These are phyloP conservation scores for Nymphalis polychloros DNA, from an alignment of 2,888 invertebrate genomes.

Conservation along the genomic window DNA sequence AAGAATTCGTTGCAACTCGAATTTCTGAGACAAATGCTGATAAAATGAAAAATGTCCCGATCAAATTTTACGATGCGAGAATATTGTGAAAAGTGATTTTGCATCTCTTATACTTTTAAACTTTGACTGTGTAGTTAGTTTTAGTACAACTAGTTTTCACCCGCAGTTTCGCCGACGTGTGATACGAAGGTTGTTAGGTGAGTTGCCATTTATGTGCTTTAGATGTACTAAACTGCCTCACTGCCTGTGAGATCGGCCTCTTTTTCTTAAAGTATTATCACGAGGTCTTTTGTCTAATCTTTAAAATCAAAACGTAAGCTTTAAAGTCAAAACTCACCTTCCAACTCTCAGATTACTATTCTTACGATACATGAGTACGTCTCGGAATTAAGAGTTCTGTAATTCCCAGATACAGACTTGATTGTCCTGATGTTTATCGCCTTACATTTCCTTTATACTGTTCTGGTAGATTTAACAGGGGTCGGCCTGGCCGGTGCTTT, in stretches of 20 bases:
- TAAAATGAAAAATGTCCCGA: slow-evolving; percentile 21
- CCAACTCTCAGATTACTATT: background rate
- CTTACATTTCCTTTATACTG: slow-evolving; percentile 1
- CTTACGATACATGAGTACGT: background rate
- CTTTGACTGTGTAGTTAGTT: background rate
- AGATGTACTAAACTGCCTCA: no score
- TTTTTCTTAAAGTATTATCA: background rate
- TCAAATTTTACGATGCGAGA: slow-evolving; percentile 1
- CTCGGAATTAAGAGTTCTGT: background rate
- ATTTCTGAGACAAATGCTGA: slow-evolving; percentile 17
- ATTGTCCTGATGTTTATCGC: slow-evolving; percentile 1
- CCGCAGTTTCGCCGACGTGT: no score
- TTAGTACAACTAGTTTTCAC: background rate
- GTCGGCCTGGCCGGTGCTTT: slow-evolving; percentile 1
- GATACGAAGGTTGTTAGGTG: no score
- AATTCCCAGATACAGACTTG: slow-evolving; percentile 1
- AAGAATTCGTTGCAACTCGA: slow-evolving; percentile 5
- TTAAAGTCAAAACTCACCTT: no score
- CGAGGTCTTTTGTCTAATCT: no score
- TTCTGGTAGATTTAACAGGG: slow-evolving; percentile 12
- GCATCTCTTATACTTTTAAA: background rate
- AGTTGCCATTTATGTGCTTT: no score
- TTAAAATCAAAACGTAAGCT: no score
- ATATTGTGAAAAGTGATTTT: background rate
- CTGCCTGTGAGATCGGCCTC: background rate